Conservation (phyloP, 37 sponge, comb jelly and placozoan species). For the Axinella damicornis region DNA sequence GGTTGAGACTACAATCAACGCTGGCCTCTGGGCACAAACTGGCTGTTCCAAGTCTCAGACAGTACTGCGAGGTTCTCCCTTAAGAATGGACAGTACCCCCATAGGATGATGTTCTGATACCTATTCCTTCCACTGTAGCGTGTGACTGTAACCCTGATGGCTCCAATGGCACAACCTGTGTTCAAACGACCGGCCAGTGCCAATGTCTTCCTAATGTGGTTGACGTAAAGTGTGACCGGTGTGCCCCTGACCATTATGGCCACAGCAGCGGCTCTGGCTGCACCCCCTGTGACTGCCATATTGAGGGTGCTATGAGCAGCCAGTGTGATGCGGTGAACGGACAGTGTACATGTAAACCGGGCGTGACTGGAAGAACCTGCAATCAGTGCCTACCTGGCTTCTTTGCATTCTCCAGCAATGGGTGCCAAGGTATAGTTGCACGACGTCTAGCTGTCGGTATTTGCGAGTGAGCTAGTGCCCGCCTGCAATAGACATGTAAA, state of each 20-base stretch:
- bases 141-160: conserved; percentile 64
- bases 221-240: conserved; percentile 76
- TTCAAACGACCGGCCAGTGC: conserved; percentile 76
- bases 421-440: conserved; percentile 60
- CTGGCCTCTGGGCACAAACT: too few species aligned
- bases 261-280: conserved; percentile 71
- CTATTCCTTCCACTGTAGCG: too few species aligned
- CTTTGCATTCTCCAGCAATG: conserved; percentile 67
- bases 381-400: conserved; percentile 82
- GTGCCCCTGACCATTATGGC: conserved; percentile 46
- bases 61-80: too few species aligned
- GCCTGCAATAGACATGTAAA: too few species aligned
- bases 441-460: too few species aligned
- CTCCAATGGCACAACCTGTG: conserved; percentile 58
- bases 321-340: conserved; percentile 77
- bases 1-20: too few species aligned
- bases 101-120: too few species aligned
- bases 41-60: too few species aligned
- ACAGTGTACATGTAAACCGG: conserved; percentile 79
- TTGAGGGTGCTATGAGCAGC: conserved; percentile 51
- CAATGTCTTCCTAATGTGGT: conserved; percentile 72
- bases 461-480: too few species aligned
- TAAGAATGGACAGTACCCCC: too few species aligned
- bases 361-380: conserved; percentile 75
- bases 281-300: conserved; percentile 77